Evolutionary conservation across 1,140 invertebrate genomes (phyloP), one percentile per base, ranked within the genome.

Genomic region (Aplysia californica): DNA sequence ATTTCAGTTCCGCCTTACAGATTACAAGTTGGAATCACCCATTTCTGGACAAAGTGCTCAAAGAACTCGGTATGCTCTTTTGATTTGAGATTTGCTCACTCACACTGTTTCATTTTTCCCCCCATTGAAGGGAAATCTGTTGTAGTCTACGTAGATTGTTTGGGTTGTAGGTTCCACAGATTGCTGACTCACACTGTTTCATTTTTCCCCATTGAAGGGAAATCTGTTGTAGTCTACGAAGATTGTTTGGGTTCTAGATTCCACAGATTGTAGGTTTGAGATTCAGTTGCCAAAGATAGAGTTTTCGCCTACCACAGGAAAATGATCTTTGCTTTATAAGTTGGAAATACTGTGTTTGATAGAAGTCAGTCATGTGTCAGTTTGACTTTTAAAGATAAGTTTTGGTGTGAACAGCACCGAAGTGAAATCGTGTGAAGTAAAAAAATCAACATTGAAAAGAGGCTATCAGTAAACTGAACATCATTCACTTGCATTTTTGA

Each of bases 1-100:
- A 55, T 10, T 29, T 21, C 23, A 71, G 50, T n/a, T 18, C 39
- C 3, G 44, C 41, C 23, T 29, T 1, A 2, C 66, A 68, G 66
- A 21, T 58, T 33, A 71, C 88, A 26, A 85, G 87, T 75, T 90
- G 89, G 89, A 86, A 88, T 76, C 85, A 86, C 78, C 87, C 87
- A 64, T 84, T 83, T 59, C 82, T 83, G 50, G 50, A 67, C 0
- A 86, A 86, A 70, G 80, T 85, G 6, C 66, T 87, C 58, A 84
- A 86, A 66, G 83, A 86, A 56, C 56, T 87, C 31, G 81, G 86
- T 87, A 85, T 15, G 23, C 10, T 66, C 3, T 33, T 33, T 33
- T 29, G 31, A 66, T 6, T 66, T 61, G 10, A 15, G 26, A 18
- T 66, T n/a, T 15, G 36, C 10, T 10, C 3, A 36, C 33, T 36